phyloP scores from a whole-genome alignment of 2,113 vertebrate genomes.

The Dicerorhinus sumatrensis region DNA sequence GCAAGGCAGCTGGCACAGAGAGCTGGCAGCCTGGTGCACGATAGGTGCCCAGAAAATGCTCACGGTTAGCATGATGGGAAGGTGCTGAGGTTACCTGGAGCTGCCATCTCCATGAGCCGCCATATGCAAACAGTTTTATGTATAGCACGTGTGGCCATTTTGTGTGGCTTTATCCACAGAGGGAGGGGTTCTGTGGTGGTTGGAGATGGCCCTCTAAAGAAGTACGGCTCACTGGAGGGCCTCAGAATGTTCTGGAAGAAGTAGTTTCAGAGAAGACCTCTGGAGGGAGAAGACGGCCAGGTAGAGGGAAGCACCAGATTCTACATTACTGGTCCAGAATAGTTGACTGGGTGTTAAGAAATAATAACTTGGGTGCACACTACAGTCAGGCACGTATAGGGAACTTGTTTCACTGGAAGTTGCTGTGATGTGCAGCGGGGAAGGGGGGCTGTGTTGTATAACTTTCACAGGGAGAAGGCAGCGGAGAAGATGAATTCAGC shows the following conservation, averaged over 20 bases:
- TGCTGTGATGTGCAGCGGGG: neutral
- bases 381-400: rapidly evolving
- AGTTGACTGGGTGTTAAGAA: neutral
- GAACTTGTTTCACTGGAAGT: rapidly evolving
- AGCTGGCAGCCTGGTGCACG: no score
- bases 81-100: neutral
- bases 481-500: neutral
- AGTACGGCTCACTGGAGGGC: neutral
- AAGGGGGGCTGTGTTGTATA: neutral
- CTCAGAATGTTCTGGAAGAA: neutral
- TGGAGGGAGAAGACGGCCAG: neutral
- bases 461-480: neutral
- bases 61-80: neutral
- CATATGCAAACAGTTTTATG: neutral
- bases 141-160: neutral
- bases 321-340: neutral
- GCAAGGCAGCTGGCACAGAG: no score
- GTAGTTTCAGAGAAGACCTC: neutral
- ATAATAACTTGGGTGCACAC: neutral
- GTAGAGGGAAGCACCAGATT: neutral
- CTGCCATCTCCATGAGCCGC: neutral
- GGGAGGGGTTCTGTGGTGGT: no score
- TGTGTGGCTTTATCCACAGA: neutral
- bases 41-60: neutral
- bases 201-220: neutral